These are phyloP conservation scores for Caenorhabditis sp. DNA, from an alignment of 2,888 invertebrate species.

Conservation along the genomic window DNA sequence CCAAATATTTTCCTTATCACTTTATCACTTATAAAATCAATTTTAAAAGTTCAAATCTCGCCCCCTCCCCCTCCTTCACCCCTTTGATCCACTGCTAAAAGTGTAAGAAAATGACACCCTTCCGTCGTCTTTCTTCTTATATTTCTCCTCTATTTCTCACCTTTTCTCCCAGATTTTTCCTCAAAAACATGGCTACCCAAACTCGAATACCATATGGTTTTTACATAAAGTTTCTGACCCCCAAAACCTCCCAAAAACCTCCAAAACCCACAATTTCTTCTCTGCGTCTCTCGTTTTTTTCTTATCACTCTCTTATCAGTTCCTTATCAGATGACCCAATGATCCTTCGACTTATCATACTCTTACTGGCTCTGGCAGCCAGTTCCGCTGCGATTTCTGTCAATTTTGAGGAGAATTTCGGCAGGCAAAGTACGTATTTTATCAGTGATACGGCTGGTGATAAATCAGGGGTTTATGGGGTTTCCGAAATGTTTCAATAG, in stretches of 20 bases:
- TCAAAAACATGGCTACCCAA: no score
- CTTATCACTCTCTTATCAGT: neutral
- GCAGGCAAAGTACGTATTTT: slow-evolving; percentile 14
- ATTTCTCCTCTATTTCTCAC: slow-evolving; percentile 1
- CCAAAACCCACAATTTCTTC: neutral
- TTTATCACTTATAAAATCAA: no score
- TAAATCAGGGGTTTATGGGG: slow-evolving; percentile 28
- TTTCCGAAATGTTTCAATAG: neutral
- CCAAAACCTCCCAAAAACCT: neutral
- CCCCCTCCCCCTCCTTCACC: neutral
- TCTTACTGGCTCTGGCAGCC: slow-evolving; percentile 20
- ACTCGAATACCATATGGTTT: slow-evolving; percentile 2
- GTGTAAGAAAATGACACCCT: neutral
- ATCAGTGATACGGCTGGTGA: neutral
- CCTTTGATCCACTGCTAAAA: neutral
- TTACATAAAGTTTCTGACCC: no score
- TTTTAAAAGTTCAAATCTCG: neutral
- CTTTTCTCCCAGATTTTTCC: neutral
- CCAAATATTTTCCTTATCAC: no score
- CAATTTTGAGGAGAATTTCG: slow-evolving; percentile 52
- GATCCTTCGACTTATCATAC: slow-evolving; percentile 25
- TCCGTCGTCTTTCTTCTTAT: neutral
- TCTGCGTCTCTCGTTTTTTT: slow-evolving; percentile 16
- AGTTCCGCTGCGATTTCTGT: slow-evolving; percentile 18
- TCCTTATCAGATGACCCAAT: slow-evolving; percentile 28